Evolutionary conservation across 2,888 invertebrate species (phyloP), one percentile per base, ranked within the genome.

Genomic region (Coleophora flavipennella): DNA sequence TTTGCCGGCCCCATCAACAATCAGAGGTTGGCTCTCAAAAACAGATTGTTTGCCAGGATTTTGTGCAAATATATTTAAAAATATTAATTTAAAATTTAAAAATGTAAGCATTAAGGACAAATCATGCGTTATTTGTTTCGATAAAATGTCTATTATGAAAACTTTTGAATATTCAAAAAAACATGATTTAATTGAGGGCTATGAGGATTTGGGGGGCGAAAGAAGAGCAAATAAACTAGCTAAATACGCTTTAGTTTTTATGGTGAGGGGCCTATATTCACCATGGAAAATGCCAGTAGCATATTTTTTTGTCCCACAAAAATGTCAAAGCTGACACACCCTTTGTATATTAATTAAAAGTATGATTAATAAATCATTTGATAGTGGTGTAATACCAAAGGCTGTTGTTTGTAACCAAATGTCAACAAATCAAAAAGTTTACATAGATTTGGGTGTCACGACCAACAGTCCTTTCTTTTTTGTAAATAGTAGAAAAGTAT

Each of bases 161-260:
- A 35, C 42, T 42, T 40, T 48, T 35, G 44, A 50, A 38, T 50
- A 48, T 26, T 36, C 45, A 1, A 44, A 40, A 9, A 49, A 46
- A 44, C 43, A 35, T 45, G 47, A 51, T 38, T 34, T 43, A 4
- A 46, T 45, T 26, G 48, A 48, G 34, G 50, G 50, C 2, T 50
- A 41, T 43, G 45, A 50, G 43, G 48, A 48, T 42, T 42, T 44
- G 12, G 48, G 48, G 31, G 39, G 33, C 9, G 33, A 32, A 33
- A 1, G 44, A 41, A 35, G 39, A 32, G n/a, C n/a, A n/a, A n/a
- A n/a, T n/a, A n/a, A n/a, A n/a, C n/a, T n/a, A 20, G 46, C 44
- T 2, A 48, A 43, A 42, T 41, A 48, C 36, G 43, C 41, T 10
- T 28, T 46, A 9, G 48, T 48, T 1, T 47, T 50, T 35, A 33